Evolutionary conservation across 2,797 vertebrate species (phyloP), one percentile per base, ranked within the genome.

Genomic region (Sebastolobus altivelis): DNA sequence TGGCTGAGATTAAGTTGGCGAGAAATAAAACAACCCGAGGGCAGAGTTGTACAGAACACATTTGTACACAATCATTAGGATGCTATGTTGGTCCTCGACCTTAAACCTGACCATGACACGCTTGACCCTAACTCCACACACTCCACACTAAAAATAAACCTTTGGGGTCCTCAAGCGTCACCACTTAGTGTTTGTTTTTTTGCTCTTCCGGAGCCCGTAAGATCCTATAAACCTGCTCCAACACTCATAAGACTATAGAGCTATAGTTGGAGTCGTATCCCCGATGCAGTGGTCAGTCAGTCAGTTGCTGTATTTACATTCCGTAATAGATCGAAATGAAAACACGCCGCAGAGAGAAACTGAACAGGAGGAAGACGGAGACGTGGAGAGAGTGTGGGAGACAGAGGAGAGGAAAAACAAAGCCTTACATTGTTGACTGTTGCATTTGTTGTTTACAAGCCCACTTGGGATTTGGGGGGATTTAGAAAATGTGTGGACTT

Each of bases 221-320:
- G 31, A 59, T 33, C 49, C 8, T 33, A 69, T 11, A 38, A 81
- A 72, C 35, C n/a, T 13, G 25, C 52, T 43, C 4, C 63, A 10
- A 59, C 49, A 31, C 75, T 16, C 14, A 16, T 4, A 14, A 14
- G 11, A 68, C 27, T 20, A 4, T 4, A 49, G 49, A 38, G 55
- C 25, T 35, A 8, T 29, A 8, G 33, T 27, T 16, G 63, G 54
- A 79, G 73, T 35, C 65, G 2, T n/a, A 5, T 60, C 70, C 14
- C 20, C 0, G 25, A 60, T 6, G 66, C 69, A 9, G 59, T 59
- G 78, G 83, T 88, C 83, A 77, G 70, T 88, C 83, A 77, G 70
- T 66, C 62, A 8, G 31, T 35, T 40, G 62, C 81, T 77, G 73
- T 89, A 81, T 92, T 91, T 93, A 89, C 87, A 90, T 92, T 89